These are phyloP conservation scores for Nylanderia fulva DNA, from an alignment of 1,140 invertebrate genomes.

Conservation along the genomic window DNA sequence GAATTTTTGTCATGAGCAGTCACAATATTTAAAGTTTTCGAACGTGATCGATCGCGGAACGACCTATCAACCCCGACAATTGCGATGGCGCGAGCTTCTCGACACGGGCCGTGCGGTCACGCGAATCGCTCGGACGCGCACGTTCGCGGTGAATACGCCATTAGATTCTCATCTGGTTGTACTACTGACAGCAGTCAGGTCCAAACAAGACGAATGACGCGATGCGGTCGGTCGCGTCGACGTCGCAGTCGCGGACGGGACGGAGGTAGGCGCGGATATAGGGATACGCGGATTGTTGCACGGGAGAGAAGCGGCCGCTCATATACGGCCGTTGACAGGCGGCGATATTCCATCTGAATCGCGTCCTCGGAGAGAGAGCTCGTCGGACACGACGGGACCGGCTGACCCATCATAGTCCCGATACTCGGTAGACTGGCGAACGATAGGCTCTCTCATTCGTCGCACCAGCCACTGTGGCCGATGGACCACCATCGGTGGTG, in stretches of 20 bases:
- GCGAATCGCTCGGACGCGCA: constrained; percentile 35
- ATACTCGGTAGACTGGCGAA: constrained; percentile 15
- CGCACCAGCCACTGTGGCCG: constrained; percentile 5
- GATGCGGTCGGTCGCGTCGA: constrained; percentile 74
- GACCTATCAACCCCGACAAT: constrained; percentile 35
- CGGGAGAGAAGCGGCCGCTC: constrained; percentile 20
- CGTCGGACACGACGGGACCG: constrained; percentile 58
- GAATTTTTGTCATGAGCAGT: background rate
- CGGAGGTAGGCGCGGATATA: constrained; percentile 26
- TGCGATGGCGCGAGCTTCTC: constrained; percentile 31
- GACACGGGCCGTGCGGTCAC: constrained; percentile 36
- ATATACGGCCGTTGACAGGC: constrained; percentile 72
- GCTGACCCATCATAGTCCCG: constrained; percentile 72
- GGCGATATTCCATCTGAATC: constrained; percentile 76
- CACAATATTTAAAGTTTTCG: background rate
- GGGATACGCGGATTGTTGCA: constrained; percentile 12
- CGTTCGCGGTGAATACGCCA: constrained; percentile 30
- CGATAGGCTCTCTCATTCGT: constrained; percentile 18
- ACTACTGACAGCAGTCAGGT: constrained; percentile 70
- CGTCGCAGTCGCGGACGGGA: constrained; percentile 68
- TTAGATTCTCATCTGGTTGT: constrained; percentile 67
- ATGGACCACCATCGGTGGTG: constrained; percentile 40
- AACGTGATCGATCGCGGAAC: constrained; percentile 1
- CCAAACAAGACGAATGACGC: constrained; percentile 78
- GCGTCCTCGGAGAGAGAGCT: constrained; percentile 77